Evolutionary conservation across 2,888 invertebrate species (phyloP), one percentile per base, ranked within the genome.

Genomic region (Steinernema hermaphroditum): DNA sequence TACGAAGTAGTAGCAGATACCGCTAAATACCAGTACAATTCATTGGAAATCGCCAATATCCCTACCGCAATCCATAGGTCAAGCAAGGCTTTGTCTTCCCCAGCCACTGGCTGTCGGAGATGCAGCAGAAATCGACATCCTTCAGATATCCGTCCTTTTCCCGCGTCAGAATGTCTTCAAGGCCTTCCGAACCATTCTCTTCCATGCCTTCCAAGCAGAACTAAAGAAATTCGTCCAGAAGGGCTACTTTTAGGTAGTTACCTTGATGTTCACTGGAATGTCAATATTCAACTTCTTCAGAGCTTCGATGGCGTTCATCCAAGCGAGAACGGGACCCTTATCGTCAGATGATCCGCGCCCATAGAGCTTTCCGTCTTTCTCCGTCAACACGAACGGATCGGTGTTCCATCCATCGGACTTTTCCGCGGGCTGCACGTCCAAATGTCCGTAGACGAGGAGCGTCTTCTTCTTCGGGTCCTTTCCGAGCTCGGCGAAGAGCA

Each of bases 131-230:
- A 88, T 96, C 96, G 0, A 93, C 92, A 86, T 91, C 86, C 87
- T 89, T 90, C 43, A 96, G 90, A 88, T 94, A 96, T 49, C 91
- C 91, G 80, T 92, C 91, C 86, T 92, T 92, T 80, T 90, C 89
- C 0, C 90, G 87, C 78, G 89, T 89, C 0, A 96, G 89, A 14
- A 95, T 88, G 0, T 92, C 92, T 87, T 94, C 94, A 24, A 96
- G 89, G n/a, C 96, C 96, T 87, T 93, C 92, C 75, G 95, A 95
- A 8, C 95, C 95, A 76, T 92, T 92, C 87, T 96, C 96, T 88
- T 96, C 96, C 96, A 96, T 96, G 72, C 94, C 94, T 90, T 96
- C 96, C 87, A 96, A 93, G n/a, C 93, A 91, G 88, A 96, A 95
- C 90, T 91, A 83, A 43, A 72, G 16, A 46, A 46, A 46, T 46